These are phyloP conservation scores for Drosophila bifasciata DNA, from an alignment of 1,140 invertebrate species.

Conservation along the genomic window DNA sequence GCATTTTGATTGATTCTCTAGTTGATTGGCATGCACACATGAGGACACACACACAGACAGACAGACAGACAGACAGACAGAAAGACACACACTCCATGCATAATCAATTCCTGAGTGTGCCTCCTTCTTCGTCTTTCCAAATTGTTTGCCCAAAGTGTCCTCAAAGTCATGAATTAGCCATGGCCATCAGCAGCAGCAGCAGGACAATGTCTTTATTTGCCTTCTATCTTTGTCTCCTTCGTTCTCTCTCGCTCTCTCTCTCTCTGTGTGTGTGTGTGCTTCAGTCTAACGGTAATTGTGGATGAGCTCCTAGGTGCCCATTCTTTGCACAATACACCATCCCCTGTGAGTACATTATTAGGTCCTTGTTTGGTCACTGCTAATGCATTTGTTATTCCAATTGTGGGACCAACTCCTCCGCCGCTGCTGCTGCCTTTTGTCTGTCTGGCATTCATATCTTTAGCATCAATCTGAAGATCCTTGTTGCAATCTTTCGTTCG, in stretches of 20 bases:
- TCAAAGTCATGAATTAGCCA: slow-evolving; percentile 78
- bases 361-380: slow-evolving; percentile 44
- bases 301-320: slow-evolving; percentile 22
- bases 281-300: slow-evolving; percentile 70
- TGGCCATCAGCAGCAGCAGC: slow-evolving; percentile 8
- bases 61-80: background rate
- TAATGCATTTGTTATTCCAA: slow-evolving; percentile 52
- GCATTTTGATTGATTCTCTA: slow-evolving; percentile 74
- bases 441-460: slow-evolving; percentile 47
- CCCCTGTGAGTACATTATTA: slow-evolving; percentile 35
- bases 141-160: slow-evolving; percentile 69
- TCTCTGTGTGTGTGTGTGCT: slow-evolving; percentile 17
- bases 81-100: slow-evolving; percentile 54
- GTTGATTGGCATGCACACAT: slow-evolving; percentile 61
- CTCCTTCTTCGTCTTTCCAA: slow-evolving; percentile 32
- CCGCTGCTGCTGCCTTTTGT: slow-evolving; percentile 2
- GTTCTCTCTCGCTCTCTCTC: too few species aligned
- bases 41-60: slow-evolving; percentile 21
- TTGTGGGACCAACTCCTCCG: slow-evolving; percentile 14
- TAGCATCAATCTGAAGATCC: slow-evolving; percentile 51
- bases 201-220: slow-evolving; percentile 56
- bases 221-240: slow-evolving; percentile 8
- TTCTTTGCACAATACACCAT: slow-evolving; percentile 39
- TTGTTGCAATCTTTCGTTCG: slow-evolving; percentile 29
- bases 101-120: slow-evolving; percentile 66